Evolutionary conservation across 2,888 invertebrate genomes (phyloP).

Genomic region (Lithodes maja): DNA sequence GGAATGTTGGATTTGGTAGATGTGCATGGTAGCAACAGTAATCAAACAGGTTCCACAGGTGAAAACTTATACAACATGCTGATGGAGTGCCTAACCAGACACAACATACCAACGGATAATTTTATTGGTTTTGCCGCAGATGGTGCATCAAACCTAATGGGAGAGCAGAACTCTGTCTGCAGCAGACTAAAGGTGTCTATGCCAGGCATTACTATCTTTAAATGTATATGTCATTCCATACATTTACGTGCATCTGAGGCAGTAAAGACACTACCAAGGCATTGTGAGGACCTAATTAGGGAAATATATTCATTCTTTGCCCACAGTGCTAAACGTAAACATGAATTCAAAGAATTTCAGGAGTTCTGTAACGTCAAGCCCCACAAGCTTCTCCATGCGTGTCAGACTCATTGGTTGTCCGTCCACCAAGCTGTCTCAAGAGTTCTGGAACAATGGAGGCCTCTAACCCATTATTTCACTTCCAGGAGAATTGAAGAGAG

Average conservation of each 20-base stretch:
- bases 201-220: constrained; percentile 29
- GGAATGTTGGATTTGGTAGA: constrained; percentile 11
- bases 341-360: too few relatives aligned
- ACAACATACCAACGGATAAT: constrained; percentile 30
- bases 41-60: constrained; percentile 10
- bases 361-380: too few relatives aligned
- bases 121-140: constrained; percentile 38
- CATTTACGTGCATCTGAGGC: constrained; percentile 42
- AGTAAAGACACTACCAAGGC: constrained; percentile 19
- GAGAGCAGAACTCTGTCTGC: constrained; percentile 16
- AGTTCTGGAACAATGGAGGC: too few relatives aligned
- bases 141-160: constrained; percentile 39
- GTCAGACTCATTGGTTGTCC: too few relatives aligned
- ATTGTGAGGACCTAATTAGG: constrained; percentile 20
- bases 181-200: constrained; percentile 15
- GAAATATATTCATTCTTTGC: constrained; percentile 33
- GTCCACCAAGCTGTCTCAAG: too few relatives aligned
- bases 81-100: not conserved
- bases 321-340: constrained; percentile 27
- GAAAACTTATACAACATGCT: constrained; percentile 10
- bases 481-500: too few relatives aligned
- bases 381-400: too few relatives aligned
- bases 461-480: too few relatives aligned
- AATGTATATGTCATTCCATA: constrained; percentile 25
- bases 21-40: not conserved